Conservation (phyloP, 2,113 vertebrate species). For the Chloebia gouldiae region DNA sequence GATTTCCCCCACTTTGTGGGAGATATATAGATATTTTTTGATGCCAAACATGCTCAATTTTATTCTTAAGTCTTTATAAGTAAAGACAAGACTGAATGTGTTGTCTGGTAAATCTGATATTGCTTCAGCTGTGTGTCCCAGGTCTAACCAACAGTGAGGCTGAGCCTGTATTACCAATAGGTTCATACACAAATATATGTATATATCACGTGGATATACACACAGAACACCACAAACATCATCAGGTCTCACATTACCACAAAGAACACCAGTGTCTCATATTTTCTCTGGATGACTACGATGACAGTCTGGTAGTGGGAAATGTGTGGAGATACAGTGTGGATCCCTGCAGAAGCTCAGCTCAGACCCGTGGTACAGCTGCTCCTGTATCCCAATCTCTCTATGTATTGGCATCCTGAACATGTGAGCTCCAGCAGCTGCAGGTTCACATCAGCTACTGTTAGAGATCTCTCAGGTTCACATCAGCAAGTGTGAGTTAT, state of each 20-base stretch:
- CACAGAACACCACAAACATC: neutral
- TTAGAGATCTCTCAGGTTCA: neutral
- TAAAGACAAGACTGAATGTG: neutral
- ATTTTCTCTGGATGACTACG: neutral
- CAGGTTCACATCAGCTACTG: neutral
- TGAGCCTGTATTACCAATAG: neutral
- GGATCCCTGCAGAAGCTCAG: neutral
- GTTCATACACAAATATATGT: neutral
- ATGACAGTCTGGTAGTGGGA: neutral
- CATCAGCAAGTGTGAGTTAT: no score
- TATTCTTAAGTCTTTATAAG: neutral
- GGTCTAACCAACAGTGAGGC: neutral
- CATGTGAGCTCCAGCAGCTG: rapidly evolving
- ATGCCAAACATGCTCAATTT: neutral
- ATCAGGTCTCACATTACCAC: neutral
- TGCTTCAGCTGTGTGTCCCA: neutral
- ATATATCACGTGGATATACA: neutral
- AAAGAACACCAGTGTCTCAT: neutral
- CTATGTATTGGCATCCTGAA: rapidly evolving
- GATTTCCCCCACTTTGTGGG: neutral
- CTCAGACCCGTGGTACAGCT: neutral
- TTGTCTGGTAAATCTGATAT: neutral
- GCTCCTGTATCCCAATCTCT: neutral
- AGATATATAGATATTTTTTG: rapidly evolving
- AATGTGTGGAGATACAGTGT: no score